Conservation (phyloP, 2,113 vertebrate species). For the Platichthys stellatus region DNA sequence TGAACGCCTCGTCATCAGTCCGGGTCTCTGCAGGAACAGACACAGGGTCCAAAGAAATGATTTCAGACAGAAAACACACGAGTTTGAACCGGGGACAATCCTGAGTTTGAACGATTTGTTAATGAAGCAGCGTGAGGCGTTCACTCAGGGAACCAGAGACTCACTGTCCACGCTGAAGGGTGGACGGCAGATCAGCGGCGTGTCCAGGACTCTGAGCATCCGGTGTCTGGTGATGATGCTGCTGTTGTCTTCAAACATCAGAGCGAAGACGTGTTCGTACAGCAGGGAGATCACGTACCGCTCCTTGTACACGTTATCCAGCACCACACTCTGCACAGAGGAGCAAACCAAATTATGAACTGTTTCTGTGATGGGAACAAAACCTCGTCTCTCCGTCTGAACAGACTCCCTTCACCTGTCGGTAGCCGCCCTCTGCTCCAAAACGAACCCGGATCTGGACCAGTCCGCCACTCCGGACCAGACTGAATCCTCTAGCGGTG, state of each 20-base stretch:
- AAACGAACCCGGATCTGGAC: constrained; percentile 63
- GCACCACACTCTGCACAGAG: constrained; percentile 57
- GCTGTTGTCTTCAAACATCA: constrained; percentile 48
- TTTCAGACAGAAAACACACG: background rate
- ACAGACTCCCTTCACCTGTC: constrained; percentile 44
- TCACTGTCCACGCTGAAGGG: constrained; percentile 59
- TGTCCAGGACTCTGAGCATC: constrained; percentile 43
- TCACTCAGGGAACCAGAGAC: background rate
- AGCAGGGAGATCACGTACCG: constrained; percentile 47
- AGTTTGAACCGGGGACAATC: background rate
- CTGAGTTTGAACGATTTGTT: too few relatives aligned
- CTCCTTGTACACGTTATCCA: constrained; percentile 66
- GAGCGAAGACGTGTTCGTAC: constrained; percentile 67
- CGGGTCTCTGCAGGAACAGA: constrained; percentile 50
- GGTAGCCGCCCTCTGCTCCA: constrained; percentile 64
- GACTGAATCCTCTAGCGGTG: constrained; percentile 36
- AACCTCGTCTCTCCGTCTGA: background rate
- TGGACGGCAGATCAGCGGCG: constrained; percentile 41
- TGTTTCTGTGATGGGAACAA: too few relatives aligned
- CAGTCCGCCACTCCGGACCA: constrained; percentile 31
- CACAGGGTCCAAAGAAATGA: background rate
- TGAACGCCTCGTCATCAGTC: constrained; percentile 38
- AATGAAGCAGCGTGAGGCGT: too few relatives aligned
- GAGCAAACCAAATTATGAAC: background rate
- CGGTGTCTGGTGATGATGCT: constrained; percentile 51